Base-by-base conservation (phyloP, 2,113 vertebrate genomes). In the Oophaga pumilio region DNA sequence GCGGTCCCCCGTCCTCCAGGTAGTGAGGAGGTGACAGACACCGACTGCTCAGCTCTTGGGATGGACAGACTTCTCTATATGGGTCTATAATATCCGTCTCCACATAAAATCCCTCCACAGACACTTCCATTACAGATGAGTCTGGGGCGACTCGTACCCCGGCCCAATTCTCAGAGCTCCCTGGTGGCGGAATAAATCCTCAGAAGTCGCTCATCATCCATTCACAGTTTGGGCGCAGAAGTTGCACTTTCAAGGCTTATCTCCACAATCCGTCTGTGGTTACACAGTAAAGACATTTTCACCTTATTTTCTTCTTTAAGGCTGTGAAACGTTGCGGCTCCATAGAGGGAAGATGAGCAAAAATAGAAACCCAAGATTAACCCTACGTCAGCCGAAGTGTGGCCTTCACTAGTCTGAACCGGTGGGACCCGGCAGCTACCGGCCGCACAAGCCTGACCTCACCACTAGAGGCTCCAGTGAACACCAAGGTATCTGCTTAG, bases 281-380 rank as follows among this genome's bases (percentile, higher is more conserved):
- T 18, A 79, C 77, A 59, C 53, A 28, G 24, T 26, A 79, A 79
- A 59, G 53, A 24, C 56, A 59, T 79, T 79, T 28, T 59, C 77
- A 79, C 77, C 8, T 8, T 18, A 62, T 26, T 26, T 68, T 68
- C 4, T 28, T 17, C 28, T 18, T 26, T 1, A 43, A 43, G 20
- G 11, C 24, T 28, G 77, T n/a, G 10, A 59, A 33, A 8, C 24
- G 14, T 14, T n/a, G n/a, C 10, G 6, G 20, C 49, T 57, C 76
- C 76, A 13, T 5, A 26, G 77, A 26, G 56, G 59, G 24, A 74
- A 13, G 22, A n/a, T 6, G 14, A 24, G 9, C 3, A 53, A 78
- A 78, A 53, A 79, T 33, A 33, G 56, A 59, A 8, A 17, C 56
- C n/a, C 4, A 2, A 3, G 13, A 78, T 78, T 78, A 78, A 78